phyloP scores from a whole-genome alignment of 1,140 invertebrate genomes.

The Drosophila asahinai region DNA sequence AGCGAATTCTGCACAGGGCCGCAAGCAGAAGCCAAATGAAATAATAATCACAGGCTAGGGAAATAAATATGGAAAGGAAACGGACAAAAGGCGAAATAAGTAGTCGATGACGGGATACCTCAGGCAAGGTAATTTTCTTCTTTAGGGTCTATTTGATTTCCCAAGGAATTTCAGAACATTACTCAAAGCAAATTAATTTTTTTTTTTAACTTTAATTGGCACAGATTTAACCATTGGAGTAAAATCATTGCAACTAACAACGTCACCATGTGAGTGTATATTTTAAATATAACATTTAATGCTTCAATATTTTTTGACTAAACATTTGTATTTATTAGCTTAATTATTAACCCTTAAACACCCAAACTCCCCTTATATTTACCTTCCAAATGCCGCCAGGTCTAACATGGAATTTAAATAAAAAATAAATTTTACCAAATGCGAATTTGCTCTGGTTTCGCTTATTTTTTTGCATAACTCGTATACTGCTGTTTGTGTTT shows the following conservation, averaged over 20 bases:
- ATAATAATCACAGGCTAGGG: conserved; percentile 54
- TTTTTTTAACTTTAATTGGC: not conserved
- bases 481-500: conserved; percentile 50
- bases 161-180: not conserved
- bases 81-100: not conserved
- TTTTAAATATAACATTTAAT: not conserved
- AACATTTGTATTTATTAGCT: not conserved
- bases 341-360: not conserved
- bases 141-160: no score
- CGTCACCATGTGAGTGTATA: no score
- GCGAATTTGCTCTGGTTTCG: conserved; percentile 6
- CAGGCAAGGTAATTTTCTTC: no score
- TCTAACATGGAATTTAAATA: conserved; percentile 48
- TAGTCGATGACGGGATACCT: not conserved
- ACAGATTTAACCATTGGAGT: not conserved
- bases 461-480: conserved; percentile 26
- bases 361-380: no score
- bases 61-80: conserved; percentile 57
- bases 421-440: conserved; percentile 48
- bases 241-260: no score
- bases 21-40: conserved; percentile 34
- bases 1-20: conserved; percentile 5
- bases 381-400: not conserved
- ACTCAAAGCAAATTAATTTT: no score
- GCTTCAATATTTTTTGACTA: not conserved